These are phyloP conservation scores for Heliconius melpomene DNA, from an alignment of 1,140 invertebrate species.

Conservation along the genomic window DNA sequence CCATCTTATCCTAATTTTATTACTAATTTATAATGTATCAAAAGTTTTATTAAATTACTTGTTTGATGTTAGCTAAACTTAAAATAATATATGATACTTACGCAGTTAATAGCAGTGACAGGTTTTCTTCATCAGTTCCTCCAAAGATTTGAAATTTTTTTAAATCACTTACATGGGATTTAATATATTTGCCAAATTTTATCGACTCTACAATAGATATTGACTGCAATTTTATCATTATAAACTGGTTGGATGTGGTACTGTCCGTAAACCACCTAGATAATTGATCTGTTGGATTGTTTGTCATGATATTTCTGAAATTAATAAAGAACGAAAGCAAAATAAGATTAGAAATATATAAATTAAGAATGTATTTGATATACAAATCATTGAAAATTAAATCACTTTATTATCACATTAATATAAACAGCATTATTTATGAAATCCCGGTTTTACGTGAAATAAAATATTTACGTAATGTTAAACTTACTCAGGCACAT, in stretches of 20 bases:
- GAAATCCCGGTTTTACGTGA: not conserved
- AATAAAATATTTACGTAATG: slow-evolving; percentile 35
- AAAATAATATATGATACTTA: slow-evolving; percentile 67
- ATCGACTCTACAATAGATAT: slow-evolving; percentile 91
- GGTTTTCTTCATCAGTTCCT: slow-evolving; percentile 89
- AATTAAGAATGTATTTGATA: not conserved
- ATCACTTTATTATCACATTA: not conserved
- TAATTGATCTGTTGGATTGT: slow-evolving; percentile 90
- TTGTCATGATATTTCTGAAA: slow-evolving; percentile 91
- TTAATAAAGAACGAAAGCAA: slow-evolving; percentile 53
- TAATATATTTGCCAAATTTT: slow-evolving; percentile 95
- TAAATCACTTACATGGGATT: slow-evolving; percentile 94
- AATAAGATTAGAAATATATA: slow-evolving; percentile 11
- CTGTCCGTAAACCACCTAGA: slow-evolving; percentile 95
- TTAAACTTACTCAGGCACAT: slow-evolving; percentile 87
- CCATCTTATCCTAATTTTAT: too few relatives aligned
- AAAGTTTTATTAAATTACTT: too few relatives aligned
- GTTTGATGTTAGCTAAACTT: too few relatives aligned
- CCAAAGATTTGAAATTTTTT: slow-evolving; percentile 95
- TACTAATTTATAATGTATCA: too few relatives aligned
- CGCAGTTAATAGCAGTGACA: slow-evolving; percentile 92
- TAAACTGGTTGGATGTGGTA: slow-evolving; percentile 91
- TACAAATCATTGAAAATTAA: not conserved
- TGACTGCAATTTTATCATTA: slow-evolving; percentile 90
- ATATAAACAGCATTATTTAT: not conserved